Conservation (phyloP, 2,888 invertebrate genomes). For the Acleris literana region DNA sequence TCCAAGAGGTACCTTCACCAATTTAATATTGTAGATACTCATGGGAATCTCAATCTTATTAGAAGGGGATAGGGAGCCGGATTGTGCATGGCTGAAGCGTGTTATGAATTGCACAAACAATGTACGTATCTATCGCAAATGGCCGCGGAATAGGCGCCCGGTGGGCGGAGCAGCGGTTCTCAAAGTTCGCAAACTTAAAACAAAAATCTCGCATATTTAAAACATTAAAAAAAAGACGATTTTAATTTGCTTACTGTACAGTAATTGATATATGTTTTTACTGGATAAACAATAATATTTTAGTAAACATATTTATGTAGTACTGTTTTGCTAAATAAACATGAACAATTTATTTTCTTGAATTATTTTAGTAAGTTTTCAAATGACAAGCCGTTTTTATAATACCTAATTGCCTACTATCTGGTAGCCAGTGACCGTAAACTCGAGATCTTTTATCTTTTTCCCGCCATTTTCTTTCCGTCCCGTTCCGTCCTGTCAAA, state of each 20-base stretch:
- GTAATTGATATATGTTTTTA: too few species aligned
- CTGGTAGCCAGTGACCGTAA: background rate
- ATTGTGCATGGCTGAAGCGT: background rate
- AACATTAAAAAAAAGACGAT: background rate
- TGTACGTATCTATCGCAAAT: constrained; percentile 67
- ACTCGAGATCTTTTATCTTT: background rate
- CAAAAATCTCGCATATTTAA: background rate
- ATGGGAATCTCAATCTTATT: constrained; percentile 13
- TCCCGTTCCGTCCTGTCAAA: background rate
- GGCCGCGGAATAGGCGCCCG: constrained; percentile 60
- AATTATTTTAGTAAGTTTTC: too few species aligned
- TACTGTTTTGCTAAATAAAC: too few species aligned
- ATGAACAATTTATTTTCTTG: too few species aligned
- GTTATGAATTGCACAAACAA: constrained; percentile 78
- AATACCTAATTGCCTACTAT: background rate
- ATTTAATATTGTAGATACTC: background rate
- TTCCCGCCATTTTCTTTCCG: background rate
- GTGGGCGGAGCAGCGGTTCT: constrained; percentile 49
- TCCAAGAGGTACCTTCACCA: constrained; percentile 21
- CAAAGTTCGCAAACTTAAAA: constrained; percentile 50
- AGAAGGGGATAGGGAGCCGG: background rate
- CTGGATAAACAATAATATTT: too few species aligned
- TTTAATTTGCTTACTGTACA: background rate
- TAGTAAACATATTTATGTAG: too few species aligned
- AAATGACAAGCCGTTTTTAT: too few species aligned